A percentile compares a stretch with the other conserved stretches of the same genome.
Evolutionary conservation across 2,113 vertebrate genomes (phyloP).

Genomic region (Plotosus lineatus): DNA sequence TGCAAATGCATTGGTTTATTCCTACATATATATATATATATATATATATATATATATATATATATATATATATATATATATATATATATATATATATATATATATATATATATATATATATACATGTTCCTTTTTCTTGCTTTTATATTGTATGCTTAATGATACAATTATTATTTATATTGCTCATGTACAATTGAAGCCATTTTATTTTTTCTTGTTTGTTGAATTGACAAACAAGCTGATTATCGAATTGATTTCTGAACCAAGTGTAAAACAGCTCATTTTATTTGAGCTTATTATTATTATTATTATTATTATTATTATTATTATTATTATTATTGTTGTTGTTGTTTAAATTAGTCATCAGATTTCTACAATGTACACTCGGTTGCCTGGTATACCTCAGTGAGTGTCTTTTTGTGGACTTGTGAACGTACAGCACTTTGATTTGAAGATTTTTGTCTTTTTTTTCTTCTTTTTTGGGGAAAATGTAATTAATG

Average conservation of each 20-base stretch:
- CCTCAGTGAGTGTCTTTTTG: slow-evolving; percentile 61
- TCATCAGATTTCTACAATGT: slow-evolving; percentile 13
- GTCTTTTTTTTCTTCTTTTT: slow-evolving; percentile 47
- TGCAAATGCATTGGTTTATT: background rate
- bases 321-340: slow-evolving; percentile 6
- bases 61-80: background rate
- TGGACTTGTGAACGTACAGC: slow-evolving; percentile 66
- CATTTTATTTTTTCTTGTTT: background rate
- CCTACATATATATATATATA: background rate
- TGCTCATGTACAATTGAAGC: slow-evolving; percentile 2
- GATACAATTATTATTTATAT: slow-evolving; percentile 12
- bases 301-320: slow-evolving; percentile 5
- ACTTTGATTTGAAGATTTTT: slow-evolving; percentile 65
- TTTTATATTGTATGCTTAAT: background rate
- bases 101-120: slow-evolving; percentile 1
- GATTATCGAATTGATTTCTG: background rate
- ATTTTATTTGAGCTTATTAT: slow-evolving; percentile 23
- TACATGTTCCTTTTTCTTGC: background rate
- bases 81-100: background rate
- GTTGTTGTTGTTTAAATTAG: background rate
- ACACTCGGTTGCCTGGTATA: slow-evolving; percentile 57
- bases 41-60: background rate
- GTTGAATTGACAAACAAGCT: slow-evolving; percentile 1
- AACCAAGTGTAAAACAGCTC: slow-evolving; percentile 11
- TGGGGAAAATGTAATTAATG: background rate